phyloP scores from a whole-genome alignment of 2,888 invertebrate species.

The Lobophora halterata region DNA sequence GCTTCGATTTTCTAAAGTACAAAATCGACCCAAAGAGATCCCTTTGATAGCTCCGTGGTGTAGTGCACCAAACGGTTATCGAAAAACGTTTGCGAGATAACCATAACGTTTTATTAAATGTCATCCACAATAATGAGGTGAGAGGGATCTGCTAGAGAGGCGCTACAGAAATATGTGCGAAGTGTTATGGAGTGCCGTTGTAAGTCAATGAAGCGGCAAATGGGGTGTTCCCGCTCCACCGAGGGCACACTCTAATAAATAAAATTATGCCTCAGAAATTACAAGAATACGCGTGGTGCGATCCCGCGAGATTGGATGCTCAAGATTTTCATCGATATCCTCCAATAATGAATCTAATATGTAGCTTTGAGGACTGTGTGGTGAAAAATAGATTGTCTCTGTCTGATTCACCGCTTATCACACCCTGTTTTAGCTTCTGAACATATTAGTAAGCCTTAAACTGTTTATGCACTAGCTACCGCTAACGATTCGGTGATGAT shows the following conservation, averaged over 20 bases:
- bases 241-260: constrained; percentile 78
- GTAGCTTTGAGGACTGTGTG: constrained; percentile 57
- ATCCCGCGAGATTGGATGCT: constrained; percentile 75
- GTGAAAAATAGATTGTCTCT: constrained; percentile 48
- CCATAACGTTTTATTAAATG: constrained; percentile 80
- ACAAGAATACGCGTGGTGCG: constrained; percentile 75
- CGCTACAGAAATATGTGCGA: constrained; percentile 80
- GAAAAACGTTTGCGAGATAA: constrained; percentile 63
- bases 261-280: constrained; percentile 80
- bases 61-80: constrained; percentile 57
- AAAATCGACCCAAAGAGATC: constrained; percentile 23
- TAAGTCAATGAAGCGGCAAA: constrained; percentile 81
- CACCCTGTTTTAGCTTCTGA: too few relatives aligned
- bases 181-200: constrained; percentile 80
- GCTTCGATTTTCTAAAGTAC: constrained; percentile 15
- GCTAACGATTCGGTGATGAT: too few relatives aligned
- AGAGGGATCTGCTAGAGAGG: constrained; percentile 69
- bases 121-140: constrained; percentile 80
- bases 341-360: constrained; percentile 74
- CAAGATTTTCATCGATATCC: constrained; percentile 73
- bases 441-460: too few relatives aligned
- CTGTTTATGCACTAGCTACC: too few relatives aligned
- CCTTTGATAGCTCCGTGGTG: constrained; percentile 29
- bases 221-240: constrained; percentile 73
- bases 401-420: too few relatives aligned